These are phyloP conservation scores for Coilia nasus DNA, from an alignment of 2,797 vertebrate species.

Conservation along the genomic window DNA sequence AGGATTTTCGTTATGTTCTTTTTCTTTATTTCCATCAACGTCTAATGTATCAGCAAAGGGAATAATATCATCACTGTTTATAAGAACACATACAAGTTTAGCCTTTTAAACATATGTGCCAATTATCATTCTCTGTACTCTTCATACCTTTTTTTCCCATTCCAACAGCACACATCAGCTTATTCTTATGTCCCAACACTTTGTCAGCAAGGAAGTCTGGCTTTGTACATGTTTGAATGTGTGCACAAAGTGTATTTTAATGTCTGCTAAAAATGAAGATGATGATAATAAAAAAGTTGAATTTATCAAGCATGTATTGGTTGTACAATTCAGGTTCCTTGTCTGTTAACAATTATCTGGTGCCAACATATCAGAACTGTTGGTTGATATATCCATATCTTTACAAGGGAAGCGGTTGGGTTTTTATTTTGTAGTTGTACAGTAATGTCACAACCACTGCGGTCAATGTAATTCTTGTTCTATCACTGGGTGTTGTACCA, in stretches of 20 bases:
- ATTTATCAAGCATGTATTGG: conserved; percentile 79
- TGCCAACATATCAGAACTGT: conserved; percentile 74
- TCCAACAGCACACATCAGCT: conserved; percentile 62
- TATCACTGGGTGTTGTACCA: conserved; percentile 84
- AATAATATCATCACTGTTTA: conserved; percentile 40
- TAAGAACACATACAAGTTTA: conserved; percentile 48
- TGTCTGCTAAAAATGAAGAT: conserved; percentile 70
- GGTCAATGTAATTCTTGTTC: conserved; percentile 82
- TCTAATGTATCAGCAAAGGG: conserved; percentile 66
- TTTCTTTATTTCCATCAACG: conserved; percentile 66
- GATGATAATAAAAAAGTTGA: conserved; percentile 69
- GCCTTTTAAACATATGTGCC: conserved; percentile 70
- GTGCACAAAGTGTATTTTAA: conserved; percentile 81
- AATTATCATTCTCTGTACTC: conserved; percentile 58
- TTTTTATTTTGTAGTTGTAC: conserved; percentile 72
- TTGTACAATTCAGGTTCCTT: conserved; percentile 79
- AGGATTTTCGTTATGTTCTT: conserved; percentile 58
- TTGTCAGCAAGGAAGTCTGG: conserved; percentile 67
- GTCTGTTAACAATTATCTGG: conserved; percentile 74
- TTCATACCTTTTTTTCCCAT: conserved; percentile 55
- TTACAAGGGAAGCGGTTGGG: background rate
- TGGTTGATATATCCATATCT: conserved; percentile 25
- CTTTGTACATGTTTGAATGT: conserved; percentile 77
- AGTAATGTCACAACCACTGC: conserved; percentile 83
- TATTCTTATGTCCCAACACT: conserved; percentile 61